Conservation (phyloP, 2,113 vertebrate genomes). For the Myotis yumanensis region DNA sequence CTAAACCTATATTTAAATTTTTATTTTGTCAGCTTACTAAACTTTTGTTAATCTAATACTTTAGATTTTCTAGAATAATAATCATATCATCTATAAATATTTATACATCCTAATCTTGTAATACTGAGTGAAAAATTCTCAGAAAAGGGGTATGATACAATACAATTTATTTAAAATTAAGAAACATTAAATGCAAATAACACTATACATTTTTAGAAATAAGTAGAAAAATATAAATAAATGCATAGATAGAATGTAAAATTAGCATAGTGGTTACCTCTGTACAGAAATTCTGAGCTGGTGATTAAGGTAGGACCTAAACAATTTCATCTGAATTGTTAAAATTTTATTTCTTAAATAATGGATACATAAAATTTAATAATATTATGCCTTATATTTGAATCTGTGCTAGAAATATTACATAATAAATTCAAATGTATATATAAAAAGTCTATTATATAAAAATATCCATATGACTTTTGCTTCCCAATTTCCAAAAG, state of each 20-base stretch:
- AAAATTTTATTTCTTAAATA: slow-evolving; percentile 35
- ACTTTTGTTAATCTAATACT: neutral
- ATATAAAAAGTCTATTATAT: neutral
- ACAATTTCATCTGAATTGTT: neutral
- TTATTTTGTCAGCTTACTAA: neutral
- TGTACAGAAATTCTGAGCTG: neutral
- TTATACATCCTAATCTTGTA: neutral
- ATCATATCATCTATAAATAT: neutral
- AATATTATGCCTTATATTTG: neutral
- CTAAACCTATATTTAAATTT: neutral
- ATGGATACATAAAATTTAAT: neutral
- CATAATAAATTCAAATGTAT: neutral
- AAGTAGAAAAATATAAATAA: neutral
- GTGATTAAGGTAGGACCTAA: neutral
- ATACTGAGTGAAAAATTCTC: neutral
- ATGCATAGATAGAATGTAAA: neutral
- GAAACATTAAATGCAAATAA: neutral
- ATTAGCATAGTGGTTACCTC: neutral
- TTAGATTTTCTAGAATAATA: neutral
- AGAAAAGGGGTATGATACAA: neutral
- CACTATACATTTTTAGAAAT: neutral
- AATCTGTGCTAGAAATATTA: neutral
- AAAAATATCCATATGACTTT: neutral
- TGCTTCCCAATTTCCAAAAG: neutral
- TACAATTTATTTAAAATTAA: neutral